phyloP scores from a whole-genome alignment of 2,113 vertebrate genomes.

The Scomber japonicus region DNA sequence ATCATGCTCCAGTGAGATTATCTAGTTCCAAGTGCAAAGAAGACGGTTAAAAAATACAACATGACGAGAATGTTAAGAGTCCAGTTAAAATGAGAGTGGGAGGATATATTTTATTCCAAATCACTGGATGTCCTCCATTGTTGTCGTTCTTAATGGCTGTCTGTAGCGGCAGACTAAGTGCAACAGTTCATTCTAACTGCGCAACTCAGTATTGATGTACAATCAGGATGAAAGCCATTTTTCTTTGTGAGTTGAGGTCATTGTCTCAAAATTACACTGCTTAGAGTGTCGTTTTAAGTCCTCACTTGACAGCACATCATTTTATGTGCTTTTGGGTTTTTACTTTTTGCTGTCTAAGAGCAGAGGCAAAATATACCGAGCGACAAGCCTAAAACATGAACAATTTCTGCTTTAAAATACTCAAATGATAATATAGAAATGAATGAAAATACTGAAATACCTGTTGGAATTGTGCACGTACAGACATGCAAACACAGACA shows the following conservation, averaged over 20 bases:
- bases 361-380: neutral
- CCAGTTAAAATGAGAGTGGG: constrained; percentile 6
- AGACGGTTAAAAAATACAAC: constrained; percentile 22
- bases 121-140: constrained; percentile 1
- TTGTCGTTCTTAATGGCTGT: constrained; percentile 5
- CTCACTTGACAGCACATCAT: constrained; percentile 6
- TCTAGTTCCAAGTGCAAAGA: neutral
- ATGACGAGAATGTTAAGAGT: constrained; percentile 26
- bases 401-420: neutral
- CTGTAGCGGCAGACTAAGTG: constrained; percentile 47
- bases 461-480: neutral
- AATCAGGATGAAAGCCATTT: constrained; percentile 25
- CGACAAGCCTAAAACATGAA: neutral
- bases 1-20: neutral
- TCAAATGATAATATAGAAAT: neutral
- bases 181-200: constrained; percentile 18
- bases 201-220: constrained; percentile 35
- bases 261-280: constrained; percentile 23
- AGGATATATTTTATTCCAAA: constrained; percentile 37
- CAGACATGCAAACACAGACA: constrained; percentile 15
- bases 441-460: neutral
- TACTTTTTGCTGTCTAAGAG: neutral
- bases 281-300: constrained; percentile 7
- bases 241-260: constrained; percentile 32
- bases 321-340: neutral